phyloP scores from a whole-genome alignment of 2,797 vertebrate genomes.

The Sphenodon punctatus region DNA sequence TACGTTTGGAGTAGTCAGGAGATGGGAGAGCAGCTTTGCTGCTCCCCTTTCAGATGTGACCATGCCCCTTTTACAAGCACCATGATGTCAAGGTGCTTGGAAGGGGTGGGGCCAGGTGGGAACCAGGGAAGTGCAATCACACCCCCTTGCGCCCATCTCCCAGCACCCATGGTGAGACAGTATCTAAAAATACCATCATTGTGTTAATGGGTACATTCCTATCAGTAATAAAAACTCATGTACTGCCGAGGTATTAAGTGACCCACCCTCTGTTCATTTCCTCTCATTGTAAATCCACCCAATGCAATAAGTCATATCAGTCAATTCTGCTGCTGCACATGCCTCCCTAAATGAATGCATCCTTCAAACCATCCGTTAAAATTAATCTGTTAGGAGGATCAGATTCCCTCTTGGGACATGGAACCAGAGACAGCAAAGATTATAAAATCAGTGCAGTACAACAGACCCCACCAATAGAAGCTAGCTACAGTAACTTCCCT shows the following conservation, averaged over 20 bases:
- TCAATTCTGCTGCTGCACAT: neutral
- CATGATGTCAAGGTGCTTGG: no score
- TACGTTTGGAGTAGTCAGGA: no score
- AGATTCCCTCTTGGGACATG: neutral
- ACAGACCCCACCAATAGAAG: neutral
- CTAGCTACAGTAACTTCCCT: no score
- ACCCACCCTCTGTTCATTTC: constrained; percentile 21
- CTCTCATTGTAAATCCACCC: constrained; percentile 33
- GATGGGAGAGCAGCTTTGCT: no score
- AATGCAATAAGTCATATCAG: constrained; percentile 56
- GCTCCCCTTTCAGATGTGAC: no score
- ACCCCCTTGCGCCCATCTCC: no score
- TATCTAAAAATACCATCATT: neutral
- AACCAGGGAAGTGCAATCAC: no score
- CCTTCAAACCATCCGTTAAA: neutral
- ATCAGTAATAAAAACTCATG: neutral
- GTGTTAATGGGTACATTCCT: neutral
- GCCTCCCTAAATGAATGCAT: neutral
- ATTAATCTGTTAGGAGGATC: neutral
- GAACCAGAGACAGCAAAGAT: neutral
- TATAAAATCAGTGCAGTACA: neutral
- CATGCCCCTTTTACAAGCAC: no score
- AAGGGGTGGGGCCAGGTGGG: no score
- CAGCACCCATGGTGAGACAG: neutral
- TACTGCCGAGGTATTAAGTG: constrained; percentile 37